Percentiles rank a stretch among this genome's conserved stretches.
phyloP scores from a whole-genome alignment of 1,140 invertebrate genomes.

The Pomacea maculata region DNA sequence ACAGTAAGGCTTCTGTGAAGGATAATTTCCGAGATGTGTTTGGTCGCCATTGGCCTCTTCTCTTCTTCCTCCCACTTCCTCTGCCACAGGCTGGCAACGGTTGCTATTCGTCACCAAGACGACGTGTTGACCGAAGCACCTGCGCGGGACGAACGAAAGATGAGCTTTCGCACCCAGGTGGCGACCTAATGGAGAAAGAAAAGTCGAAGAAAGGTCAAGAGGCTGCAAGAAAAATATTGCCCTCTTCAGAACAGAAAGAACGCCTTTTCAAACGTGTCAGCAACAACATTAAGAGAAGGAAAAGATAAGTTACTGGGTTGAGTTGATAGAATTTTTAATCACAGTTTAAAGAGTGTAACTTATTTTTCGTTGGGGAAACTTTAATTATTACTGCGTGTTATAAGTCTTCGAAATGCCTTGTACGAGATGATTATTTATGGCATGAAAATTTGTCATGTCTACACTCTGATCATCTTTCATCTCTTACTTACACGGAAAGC shows the following conservation, averaged over 20 bases:
- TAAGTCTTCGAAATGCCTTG: no score
- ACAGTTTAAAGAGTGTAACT: no score
- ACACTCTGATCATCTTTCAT: no score
- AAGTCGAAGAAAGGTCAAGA: background rate
- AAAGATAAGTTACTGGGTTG: background rate
- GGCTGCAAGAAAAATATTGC: background rate
- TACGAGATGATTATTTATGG: no score
- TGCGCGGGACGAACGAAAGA: background rate
- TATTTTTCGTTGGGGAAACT: no score
- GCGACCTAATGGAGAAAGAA: background rate
- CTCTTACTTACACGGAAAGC: no score
- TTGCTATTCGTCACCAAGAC: background rate
- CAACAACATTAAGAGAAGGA: background rate
- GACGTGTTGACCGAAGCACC: no score
- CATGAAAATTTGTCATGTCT: no score
- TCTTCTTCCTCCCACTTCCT: conserved; percentile 26
- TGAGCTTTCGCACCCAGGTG: background rate
- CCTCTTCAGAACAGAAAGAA: no score
- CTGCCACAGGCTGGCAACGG: conserved; percentile 19
- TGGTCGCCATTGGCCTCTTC: conserved; percentile 15
- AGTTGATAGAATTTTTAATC: no score
- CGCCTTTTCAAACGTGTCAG: background rate
- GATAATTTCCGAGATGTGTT: conserved; percentile 24
- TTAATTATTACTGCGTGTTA: no score
- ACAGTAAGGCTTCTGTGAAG: background rate